Evolutionary conservation across 2,113 vertebrate species (phyloP), one percentile per base, ranked within the genome.

Genomic region (Ictidomys tridecemlineatus): DNA sequence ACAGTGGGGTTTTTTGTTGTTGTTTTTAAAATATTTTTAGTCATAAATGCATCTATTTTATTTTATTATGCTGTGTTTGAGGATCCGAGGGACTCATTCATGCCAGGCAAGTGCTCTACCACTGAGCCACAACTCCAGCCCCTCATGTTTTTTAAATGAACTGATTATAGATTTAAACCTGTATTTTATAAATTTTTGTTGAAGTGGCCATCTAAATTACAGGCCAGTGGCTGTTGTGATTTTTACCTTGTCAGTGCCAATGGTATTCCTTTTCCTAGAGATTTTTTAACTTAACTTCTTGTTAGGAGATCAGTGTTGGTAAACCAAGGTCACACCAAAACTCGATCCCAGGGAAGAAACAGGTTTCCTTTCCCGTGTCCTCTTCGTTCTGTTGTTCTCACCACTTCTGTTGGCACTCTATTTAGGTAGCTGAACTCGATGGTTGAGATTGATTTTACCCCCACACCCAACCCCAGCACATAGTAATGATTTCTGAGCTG

Each of bases 61-160:
- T 51, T 51, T 45, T 51, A 51, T 51, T 51, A 51, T 51, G 48
- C 12, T 11, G 48, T 51, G 48, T 13, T 13, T 51, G 12, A 51
- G 48, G 12, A 51, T 51, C 48, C 11, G 10, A 51, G 48, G 48
- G 48, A 11, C 48, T 51, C 48, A 51, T 2, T 0, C 48, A 13
- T 51, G 48, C 48, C 12, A 51, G 48, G 48, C 48, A 51, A 51
- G 48, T 51, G 48, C 48, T 51, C 48, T 51, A 51, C 48, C 48
- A 51, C 48, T 51, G 48, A 51, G 48, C 48, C 48, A 51, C 48
- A 51, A 51, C 12, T 51, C 48, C 48, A 51, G 48, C 48, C 48
- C 48, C 48, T 84, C 79, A 69, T 11, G 76, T 95, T 92, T 88
- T 93, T 48, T 20, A 94, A 93, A 85, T 34, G 63, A 85, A 39